A percentile compares a stretch with the other conserved stretches of the same genome.
Evolutionary conservation across 2,113 vertebrate species (phyloP).

Genomic region (Burhinus bistriatus): DNA sequence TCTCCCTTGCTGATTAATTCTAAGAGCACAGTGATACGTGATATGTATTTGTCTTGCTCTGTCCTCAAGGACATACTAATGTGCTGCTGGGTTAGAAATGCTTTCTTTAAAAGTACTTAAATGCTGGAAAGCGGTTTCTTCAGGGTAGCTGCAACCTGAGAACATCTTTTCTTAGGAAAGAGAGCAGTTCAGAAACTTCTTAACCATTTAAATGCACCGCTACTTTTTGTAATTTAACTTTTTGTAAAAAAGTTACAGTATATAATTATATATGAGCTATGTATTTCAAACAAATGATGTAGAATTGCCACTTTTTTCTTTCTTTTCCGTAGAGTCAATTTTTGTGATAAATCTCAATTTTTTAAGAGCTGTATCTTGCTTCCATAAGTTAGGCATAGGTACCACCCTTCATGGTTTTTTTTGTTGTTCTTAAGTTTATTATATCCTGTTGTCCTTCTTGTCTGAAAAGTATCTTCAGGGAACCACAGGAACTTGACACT

Average conservation of each 20-base stretch:
- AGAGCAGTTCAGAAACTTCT: slow-evolving; percentile 17
- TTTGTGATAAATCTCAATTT: background rate
- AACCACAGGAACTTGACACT: background rate
- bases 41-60: slow-evolving; percentile 10
- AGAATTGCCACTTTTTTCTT: background rate
- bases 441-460: background rate
- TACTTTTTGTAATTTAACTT: background rate
- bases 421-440: background rate
- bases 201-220: slow-evolving; percentile 22
- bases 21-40: background rate
- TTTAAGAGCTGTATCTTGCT: background rate
- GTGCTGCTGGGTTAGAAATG: slow-evolving; percentile 45
- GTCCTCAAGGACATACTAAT: slow-evolving; percentile 40
- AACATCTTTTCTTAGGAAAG: slow-evolving; percentile 24
- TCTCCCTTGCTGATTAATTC: background rate
- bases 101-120: slow-evolving; percentile 33
- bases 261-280: background rate
- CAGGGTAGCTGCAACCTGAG: slow-evolving; percentile 38
- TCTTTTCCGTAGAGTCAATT: background rate
- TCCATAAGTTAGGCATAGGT: background rate
- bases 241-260: background rate
- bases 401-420: background rate
- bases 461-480: background rate
- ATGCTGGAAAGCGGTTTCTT: slow-evolving; percentile 1
- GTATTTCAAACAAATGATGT: background rate